Evolutionary conservation across 2,888 invertebrate genomes (phyloP).

Genomic region (Reticulitermes lucifugus): DNA sequence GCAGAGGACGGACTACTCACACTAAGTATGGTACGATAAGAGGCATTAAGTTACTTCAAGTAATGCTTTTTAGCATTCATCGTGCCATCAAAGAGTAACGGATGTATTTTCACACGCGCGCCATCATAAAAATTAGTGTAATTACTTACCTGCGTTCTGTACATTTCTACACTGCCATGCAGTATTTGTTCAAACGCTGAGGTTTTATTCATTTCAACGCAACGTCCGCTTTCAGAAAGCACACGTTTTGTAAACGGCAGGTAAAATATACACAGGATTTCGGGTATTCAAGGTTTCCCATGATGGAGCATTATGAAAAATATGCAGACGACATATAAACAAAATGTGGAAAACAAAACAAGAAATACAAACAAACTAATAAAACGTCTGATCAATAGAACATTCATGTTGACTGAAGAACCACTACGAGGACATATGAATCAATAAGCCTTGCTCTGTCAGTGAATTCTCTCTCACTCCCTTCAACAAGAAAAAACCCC

Average conservation of each 20-base stretch:
- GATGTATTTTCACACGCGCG: no score
- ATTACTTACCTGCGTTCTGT: no score
- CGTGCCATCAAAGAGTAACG: no score
- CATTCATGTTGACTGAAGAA: constrained; percentile 1
- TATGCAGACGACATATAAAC: constrained; percentile 5
- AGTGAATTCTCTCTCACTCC: background rate
- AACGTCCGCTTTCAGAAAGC: no score
- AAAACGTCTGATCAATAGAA: background rate
- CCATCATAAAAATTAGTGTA: no score
- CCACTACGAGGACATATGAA: background rate
- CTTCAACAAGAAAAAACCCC: background rate
- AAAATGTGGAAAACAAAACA: constrained; percentile 1
- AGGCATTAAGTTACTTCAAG: no score
- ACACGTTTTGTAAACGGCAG: background rate
- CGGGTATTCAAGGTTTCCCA: background rate
- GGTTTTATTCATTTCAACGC: no score
- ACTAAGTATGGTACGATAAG: no score
- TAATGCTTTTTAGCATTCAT: no score
- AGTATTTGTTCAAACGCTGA: no score
- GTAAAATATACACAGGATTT: background rate
- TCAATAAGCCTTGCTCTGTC: background rate
- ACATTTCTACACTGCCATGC: no score
- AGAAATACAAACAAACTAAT: background rate
- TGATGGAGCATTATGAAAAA: background rate
- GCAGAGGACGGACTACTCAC: no score